Percentiles rank a stretch among this genome's conserved stretches.
Conservation (phyloP, 1,140 invertebrate species). For the Brachystomella parvula region DNA sequence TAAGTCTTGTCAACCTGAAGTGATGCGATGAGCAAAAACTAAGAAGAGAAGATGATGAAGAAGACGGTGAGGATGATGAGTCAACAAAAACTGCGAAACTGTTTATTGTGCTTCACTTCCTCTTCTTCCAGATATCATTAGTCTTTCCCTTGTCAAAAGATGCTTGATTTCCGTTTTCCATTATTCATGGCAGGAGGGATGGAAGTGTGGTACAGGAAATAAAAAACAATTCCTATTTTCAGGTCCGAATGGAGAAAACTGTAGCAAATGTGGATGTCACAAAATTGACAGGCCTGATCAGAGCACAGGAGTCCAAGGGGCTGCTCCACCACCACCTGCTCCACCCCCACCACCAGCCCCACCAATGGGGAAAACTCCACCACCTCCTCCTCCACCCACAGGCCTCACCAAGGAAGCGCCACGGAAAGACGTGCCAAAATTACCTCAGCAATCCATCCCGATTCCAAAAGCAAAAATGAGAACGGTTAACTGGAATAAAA, state of each 20-base stretch:
- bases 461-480: constrained; percentile 75
- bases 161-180: too few species aligned
- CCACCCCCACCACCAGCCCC: constrained; percentile 46
- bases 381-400: constrained; percentile 45
- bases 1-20: too few species aligned
- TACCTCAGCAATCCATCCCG: constrained; percentile 79
- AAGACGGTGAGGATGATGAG: too few species aligned
- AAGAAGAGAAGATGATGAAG: too few species aligned
- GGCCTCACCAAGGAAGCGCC: constrained; percentile 40
- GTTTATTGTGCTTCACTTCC: too few species aligned
- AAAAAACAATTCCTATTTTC: neutral
- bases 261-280: constrained; percentile 44
- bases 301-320: constrained; percentile 42
- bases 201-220: neutral
- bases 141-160: too few species aligned
- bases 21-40: too few species aligned
- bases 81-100: too few species aligned
- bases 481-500: constrained; percentile 90
- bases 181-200: too few species aligned
- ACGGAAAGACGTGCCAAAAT: constrained; percentile 39
- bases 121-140: too few species aligned
- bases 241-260: constrained; percentile 30
- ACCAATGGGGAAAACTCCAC: constrained; percentile 43
- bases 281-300: constrained; percentile 41
- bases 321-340: constrained; percentile 41